phyloP scores from a whole-genome alignment of 2,888 invertebrate genomes.

The Drosophila mimetica region DNA sequence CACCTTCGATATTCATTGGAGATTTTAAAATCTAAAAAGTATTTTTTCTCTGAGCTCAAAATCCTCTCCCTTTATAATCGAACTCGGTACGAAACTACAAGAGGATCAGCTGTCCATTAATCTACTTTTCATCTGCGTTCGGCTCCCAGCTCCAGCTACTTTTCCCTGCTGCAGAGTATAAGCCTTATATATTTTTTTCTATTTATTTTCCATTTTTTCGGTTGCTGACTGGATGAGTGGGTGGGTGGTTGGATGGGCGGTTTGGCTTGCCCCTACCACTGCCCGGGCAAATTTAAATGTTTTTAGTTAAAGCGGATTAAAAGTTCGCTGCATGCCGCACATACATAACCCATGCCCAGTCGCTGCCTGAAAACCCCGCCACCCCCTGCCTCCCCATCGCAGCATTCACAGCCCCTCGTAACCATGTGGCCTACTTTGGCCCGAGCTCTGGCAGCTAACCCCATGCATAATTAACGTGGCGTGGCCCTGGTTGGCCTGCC shows the following conservation, averaged over 20 bases:
- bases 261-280: conserved; percentile 19
- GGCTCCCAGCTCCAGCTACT: conserved; percentile 32
- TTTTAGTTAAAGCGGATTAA: conserved; percentile 81
- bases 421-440: conserved; percentile 78
- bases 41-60: background rate
- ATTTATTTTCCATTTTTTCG: conserved; percentile 58
- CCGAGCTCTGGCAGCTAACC: conserved; percentile 64
- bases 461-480: conserved; percentile 67
- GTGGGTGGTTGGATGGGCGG: conserved; percentile 32
- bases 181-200: conserved; percentile 36
- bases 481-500: conserved; percentile 62
- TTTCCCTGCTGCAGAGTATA: conserved; percentile 39
- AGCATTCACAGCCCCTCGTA: conserved; percentile 45
- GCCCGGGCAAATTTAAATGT: conserved; percentile 74
- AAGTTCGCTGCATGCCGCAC: conserved; percentile 80
- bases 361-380: conserved; percentile 18
- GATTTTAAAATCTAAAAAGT: background rate
- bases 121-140: conserved; percentile 18
- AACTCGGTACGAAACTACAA: background rate
- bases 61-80: background rate
- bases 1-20: background rate
- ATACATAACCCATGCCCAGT: conserved; percentile 74
- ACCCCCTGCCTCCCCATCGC: conserved; percentile 23
- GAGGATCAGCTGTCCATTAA: conserved; percentile 26
- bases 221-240: conserved; percentile 45